Percentiles rank a stretch among this genome's conserved stretches.
Conservation (phyloP, 2,888 invertebrate genomes). For the Iphiclides podalirius region DNA sequence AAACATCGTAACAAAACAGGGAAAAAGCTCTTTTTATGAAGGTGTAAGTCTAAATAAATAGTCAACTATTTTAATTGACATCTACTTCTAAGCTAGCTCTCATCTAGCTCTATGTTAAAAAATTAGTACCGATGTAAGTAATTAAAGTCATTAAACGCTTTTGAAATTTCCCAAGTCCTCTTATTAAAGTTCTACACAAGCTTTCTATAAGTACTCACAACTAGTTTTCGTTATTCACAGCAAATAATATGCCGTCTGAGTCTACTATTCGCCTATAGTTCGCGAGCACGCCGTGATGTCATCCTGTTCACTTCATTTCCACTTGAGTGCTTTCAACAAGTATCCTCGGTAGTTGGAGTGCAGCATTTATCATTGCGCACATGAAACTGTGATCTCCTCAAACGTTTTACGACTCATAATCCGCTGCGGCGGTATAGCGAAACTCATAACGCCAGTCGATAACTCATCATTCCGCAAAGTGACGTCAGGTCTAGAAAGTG, state of each 20-base stretch:
- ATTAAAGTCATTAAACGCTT: no score
- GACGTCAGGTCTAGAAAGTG: conserved; percentile 38
- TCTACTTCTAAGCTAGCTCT: no score
- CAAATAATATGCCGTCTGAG: not conserved
- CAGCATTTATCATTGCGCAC: not conserved
- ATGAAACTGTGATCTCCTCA: not conserved
- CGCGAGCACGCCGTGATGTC: conserved; percentile 12
- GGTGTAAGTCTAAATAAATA: no score
- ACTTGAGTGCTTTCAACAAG: conserved; percentile 18
- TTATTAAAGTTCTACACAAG: no score
- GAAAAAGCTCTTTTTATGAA: no score
- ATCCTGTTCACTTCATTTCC: conserved; percentile 15
- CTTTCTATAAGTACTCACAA: no score
- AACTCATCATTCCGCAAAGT: conserved; percentile 26
- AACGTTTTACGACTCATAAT: conserved; percentile 13
- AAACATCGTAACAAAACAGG: no score
- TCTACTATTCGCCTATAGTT: conserved; percentile 5
- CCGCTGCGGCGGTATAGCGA: not conserved
- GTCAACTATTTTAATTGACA: no score
- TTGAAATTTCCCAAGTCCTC: no score
- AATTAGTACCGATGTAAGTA: no score
- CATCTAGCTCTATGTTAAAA: no score
- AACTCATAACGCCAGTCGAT: conserved; percentile 15
- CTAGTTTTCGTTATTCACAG: not conserved
- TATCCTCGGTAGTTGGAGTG: conserved; percentile 8